phyloP scores from a whole-genome alignment of 2,113 vertebrate genomes.

The Clarias gariepinus region DNA sequence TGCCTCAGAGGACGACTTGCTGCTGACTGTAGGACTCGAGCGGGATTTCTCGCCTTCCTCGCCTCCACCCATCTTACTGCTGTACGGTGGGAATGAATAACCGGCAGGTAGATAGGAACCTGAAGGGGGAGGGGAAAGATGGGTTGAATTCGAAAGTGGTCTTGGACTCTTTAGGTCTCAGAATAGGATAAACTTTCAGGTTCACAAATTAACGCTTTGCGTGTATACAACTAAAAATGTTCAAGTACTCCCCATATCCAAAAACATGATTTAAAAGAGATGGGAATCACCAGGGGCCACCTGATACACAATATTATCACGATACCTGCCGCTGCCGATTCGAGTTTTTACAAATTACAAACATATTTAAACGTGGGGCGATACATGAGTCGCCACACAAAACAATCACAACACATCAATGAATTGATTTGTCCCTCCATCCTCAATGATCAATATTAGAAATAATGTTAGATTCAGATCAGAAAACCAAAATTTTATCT shows the following conservation, averaged over 20 bases:
- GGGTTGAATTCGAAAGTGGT: not conserved
- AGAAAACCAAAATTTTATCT: not conserved
- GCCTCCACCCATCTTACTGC: conserved; percentile 82
- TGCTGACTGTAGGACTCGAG: conserved; percentile 88
- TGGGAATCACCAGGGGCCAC: too few relatives aligned
- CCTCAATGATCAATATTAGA: too few relatives aligned
- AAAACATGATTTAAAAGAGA: not conserved
- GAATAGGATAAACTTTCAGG: not conserved
- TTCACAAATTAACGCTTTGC: not conserved
- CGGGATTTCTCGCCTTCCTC: conserved; percentile 93
- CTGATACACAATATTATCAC: too few relatives aligned
- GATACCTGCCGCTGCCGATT: too few relatives aligned
- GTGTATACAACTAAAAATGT: not conserved
- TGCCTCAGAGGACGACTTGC: conserved; percentile 89
- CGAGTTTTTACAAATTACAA: too few relatives aligned
- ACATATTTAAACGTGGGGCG: too few relatives aligned
- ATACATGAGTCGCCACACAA: too few relatives aligned
- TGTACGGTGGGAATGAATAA: conserved; percentile 94
- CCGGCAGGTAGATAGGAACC: conserved; percentile 93
- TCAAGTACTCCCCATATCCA: not conserved
- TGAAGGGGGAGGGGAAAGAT: conserved; percentile 55
- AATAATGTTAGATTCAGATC: not conserved
- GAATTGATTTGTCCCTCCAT: too few relatives aligned
- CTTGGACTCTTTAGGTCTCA: not conserved
- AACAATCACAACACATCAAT: too few relatives aligned